phyloP scores from a whole-genome alignment of 2,113 vertebrate genomes.

The Poeciliopsis occidentalis region DNA sequence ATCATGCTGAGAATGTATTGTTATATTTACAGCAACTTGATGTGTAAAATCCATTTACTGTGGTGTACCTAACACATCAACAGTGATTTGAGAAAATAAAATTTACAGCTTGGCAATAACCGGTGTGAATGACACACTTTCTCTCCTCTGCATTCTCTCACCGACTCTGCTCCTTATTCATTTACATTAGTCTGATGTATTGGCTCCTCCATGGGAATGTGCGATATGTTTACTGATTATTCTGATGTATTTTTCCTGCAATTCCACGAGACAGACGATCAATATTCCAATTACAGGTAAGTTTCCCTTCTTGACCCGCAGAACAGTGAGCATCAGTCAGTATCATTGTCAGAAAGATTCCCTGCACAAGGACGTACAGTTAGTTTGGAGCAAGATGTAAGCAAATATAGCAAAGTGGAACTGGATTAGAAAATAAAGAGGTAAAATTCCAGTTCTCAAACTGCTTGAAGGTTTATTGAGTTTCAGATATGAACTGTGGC shows the following conservation, averaged over 20 bases:
- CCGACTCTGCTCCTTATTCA: slow-evolving; percentile 38
- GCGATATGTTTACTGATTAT: slow-evolving; percentile 62
- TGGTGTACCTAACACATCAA: too few species aligned
- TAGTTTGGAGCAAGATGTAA: background rate
- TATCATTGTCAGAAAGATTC: slow-evolving; percentile 46
- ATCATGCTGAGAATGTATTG: background rate
- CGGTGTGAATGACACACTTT: slow-evolving; percentile 18
- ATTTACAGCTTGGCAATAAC: slow-evolving; percentile 39
- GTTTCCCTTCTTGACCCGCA: slow-evolving; percentile 55
- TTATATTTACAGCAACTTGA: slow-evolving; percentile 7
- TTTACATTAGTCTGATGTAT: slow-evolving; percentile 60
- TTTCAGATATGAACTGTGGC: background rate
- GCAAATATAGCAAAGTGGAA: background rate
- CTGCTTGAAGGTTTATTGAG: background rate
- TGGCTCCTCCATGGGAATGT: slow-evolving; percentile 32
- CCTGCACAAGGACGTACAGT: slow-evolving; percentile 1
- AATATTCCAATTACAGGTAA: slow-evolving; percentile 74
- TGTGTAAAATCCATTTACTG: too few species aligned
- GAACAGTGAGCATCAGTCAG: slow-evolving; percentile 47
- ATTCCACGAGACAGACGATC: slow-evolving; percentile 61
- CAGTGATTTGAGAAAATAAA: slow-evolving; percentile 40
- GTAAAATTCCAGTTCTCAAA: slow-evolving; percentile 9
- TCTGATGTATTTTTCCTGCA: slow-evolving; percentile 68
- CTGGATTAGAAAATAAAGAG: background rate
- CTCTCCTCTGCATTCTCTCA: slow-evolving; percentile 33